Evolutionary conservation across 2,113 vertebrate genomes (phyloP), one percentile per base, ranked within the genome.

Genomic region (Ursus arctos): DNA sequence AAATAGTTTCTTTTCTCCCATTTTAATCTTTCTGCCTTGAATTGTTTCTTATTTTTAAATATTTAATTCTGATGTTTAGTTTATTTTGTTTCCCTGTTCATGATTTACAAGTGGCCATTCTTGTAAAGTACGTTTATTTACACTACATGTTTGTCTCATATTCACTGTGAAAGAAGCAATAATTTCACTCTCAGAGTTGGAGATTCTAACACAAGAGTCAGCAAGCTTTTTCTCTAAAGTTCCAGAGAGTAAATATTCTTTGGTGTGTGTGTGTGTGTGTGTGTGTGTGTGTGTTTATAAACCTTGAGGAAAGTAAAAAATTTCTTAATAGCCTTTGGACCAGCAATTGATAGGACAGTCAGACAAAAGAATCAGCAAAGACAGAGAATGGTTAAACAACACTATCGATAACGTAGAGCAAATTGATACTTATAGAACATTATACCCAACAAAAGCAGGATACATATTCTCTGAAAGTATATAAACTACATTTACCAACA

Each of bases 31-130:
- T 84, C 53, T 51, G 49, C 33, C 26, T 26, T 72, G 40, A 51
- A 81, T 88, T 94, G 13, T 40, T 74, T 2, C 40, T 57, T 69
- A 43, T 61, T 2, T 91, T 61, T 92, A 24, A 92, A 51, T 61
- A 71, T 86, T 80, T 80, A 92, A 53, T 47, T 61, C 8, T 67
- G 31, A 86, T 51, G 26, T 71, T 69, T 61, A 26, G 7, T 57
- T 87, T 85, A 24, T 53, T 86, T 93, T 72, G 33, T 92, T 63
- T 31, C n/a, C 55, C 86, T 55, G 72, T 87, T 87, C 76, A 55
- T 47, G 74, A 24, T 65, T 88, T 82, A 55, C 13, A 91, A 95
- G 21, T 28, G 15, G 6, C 26, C 61, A 87, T 12, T 53, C 6
- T 28, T 2, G 2, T 69, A 51, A 79, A 43, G 77, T 79, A 79